These are phyloP conservation scores for Tenthredo notha DNA, from an alignment of 2,888 invertebrate species.

Conservation along the genomic window DNA sequence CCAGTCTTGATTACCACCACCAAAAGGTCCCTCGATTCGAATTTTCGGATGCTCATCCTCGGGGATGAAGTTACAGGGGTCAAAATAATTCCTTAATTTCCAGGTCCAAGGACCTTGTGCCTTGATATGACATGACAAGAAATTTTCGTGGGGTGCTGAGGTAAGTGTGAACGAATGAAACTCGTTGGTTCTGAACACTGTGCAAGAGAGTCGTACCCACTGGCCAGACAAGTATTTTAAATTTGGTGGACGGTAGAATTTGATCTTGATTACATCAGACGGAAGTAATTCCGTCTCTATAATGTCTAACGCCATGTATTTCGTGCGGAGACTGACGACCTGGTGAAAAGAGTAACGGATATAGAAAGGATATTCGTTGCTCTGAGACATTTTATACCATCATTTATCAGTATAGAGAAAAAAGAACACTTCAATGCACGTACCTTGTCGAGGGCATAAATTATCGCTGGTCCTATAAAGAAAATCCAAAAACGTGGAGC, in stretches of 20 bases:
- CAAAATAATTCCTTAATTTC: conserved; percentile 96
- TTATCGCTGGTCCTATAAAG: conserved; percentile 93
- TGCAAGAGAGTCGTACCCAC: conserved; percentile 95
- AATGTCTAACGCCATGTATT: conserved; percentile 95
- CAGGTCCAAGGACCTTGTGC: conserved; percentile 97
- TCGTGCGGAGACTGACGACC: conserved; percentile 94
- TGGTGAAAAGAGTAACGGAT: conserved; percentile 71
- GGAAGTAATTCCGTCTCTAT: conserved; percentile 96
- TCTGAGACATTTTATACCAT: not conserved
- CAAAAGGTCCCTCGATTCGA: conserved; percentile 96
- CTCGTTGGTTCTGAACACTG: conserved; percentile 92
- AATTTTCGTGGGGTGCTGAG: conserved; percentile 97
- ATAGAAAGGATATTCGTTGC: not conserved
- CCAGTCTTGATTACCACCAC: conserved; percentile 99
- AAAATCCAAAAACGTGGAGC: conserved; percentile 96
- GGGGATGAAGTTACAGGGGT: conserved; percentile 93
- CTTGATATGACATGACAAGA: conserved; percentile 96
- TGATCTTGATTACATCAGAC: conserved; percentile 96
- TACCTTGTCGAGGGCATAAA: conserved; percentile 94
- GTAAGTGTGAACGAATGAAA: conserved; percentile 98
- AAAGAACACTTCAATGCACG: conserved; percentile 45
- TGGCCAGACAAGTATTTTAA: conserved; percentile 96
- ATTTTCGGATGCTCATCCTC: conserved; percentile 91
- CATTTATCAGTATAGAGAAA: not conserved
- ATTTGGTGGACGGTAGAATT: conserved; percentile 97